These are phyloP conservation scores for Cotesia glomerata DNA, from an alignment of 1,140 invertebrate genomes.

Conservation along the genomic window DNA sequence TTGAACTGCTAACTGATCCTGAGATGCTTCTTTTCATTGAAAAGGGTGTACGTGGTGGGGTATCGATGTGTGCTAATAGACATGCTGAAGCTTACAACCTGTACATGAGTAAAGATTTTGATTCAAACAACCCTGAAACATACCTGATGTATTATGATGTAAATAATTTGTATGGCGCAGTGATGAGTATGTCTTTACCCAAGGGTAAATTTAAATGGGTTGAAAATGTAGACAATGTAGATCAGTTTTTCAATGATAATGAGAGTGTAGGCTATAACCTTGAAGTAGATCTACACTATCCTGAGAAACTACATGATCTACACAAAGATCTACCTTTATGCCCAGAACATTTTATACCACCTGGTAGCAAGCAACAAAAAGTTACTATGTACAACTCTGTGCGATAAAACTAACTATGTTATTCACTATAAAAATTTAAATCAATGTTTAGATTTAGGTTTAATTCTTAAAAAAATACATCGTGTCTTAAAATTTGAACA, in stretches of 20 bases:
- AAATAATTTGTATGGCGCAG: conserved; percentile 41
- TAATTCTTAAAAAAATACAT: conserved; percentile 34
- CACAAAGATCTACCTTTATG: conserved; percentile 64
- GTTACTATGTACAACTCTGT: conserved; percentile 51
- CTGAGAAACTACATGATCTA: conserved; percentile 58
- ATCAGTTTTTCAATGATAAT: conserved; percentile 32
- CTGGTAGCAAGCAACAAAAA: conserved; percentile 41
- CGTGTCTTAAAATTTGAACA: conserved; percentile 31
- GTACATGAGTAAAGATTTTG: conserved; percentile 35
- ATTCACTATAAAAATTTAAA: conserved; percentile 24
- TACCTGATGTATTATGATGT: conserved; percentile 46
- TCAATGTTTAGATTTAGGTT: conserved; percentile 50
- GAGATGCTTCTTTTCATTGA: too few species aligned
- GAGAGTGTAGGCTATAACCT: conserved; percentile 64
- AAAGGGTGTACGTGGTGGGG: conserved; percentile 39
- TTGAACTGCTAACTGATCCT: conserved; percentile 60
- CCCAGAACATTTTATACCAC: conserved; percentile 46
- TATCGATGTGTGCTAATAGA: conserved; percentile 47
- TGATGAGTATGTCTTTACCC: conserved; percentile 40
- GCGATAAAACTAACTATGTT: conserved; percentile 57
- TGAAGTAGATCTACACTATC: conserved; percentile 47
- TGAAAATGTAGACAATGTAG: neutral
- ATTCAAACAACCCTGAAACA: conserved; percentile 29
- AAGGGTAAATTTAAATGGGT: conserved; percentile 41
- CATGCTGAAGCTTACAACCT: conserved; percentile 47